These are phyloP conservation scores for Pionites leucogaster DNA, from an alignment of 2,113 vertebrate genomes.

Conservation along the genomic window DNA sequence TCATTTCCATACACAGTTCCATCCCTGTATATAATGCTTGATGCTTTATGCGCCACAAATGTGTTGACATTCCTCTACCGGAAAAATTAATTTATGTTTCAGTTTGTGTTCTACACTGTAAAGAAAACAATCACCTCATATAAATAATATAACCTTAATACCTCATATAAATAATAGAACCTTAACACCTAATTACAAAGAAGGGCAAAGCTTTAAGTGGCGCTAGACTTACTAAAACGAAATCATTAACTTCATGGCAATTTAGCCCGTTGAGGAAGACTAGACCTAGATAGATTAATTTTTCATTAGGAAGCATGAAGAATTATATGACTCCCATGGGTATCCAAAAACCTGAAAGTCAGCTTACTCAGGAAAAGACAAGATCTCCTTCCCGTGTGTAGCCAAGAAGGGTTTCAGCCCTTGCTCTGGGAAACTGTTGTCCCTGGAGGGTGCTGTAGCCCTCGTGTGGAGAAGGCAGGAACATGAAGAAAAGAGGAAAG, in stretches of 20 bases:
- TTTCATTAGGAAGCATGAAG: background rate
- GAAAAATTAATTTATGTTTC: background rate
- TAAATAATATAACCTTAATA: background rate
- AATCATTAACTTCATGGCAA: constrained; percentile 8
- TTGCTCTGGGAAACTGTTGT: background rate
- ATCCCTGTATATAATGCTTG: background rate
- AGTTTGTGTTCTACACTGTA: background rate
- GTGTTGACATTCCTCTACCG: background rate
- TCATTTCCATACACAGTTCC: background rate
- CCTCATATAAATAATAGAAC: background rate
- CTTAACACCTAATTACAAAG: background rate
- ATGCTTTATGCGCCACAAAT: background rate
- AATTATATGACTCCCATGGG: background rate
- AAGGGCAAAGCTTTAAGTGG: background rate
- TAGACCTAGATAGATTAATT: background rate
- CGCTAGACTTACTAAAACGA: background rate
- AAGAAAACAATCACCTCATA: background rate
- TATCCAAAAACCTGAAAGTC: background rate
- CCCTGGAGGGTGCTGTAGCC: background rate
- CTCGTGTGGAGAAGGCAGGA: background rate
- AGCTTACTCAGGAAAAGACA: background rate
- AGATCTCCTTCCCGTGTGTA: background rate
- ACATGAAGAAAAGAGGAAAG: background rate
- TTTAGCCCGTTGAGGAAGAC: constrained; percentile 10
- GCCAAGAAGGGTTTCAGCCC: background rate